Evolutionary conservation across 2,113 vertebrate species (phyloP), one percentile per base, ranked within the genome.

Genomic region (Rhizomys pruinosus): DNA sequence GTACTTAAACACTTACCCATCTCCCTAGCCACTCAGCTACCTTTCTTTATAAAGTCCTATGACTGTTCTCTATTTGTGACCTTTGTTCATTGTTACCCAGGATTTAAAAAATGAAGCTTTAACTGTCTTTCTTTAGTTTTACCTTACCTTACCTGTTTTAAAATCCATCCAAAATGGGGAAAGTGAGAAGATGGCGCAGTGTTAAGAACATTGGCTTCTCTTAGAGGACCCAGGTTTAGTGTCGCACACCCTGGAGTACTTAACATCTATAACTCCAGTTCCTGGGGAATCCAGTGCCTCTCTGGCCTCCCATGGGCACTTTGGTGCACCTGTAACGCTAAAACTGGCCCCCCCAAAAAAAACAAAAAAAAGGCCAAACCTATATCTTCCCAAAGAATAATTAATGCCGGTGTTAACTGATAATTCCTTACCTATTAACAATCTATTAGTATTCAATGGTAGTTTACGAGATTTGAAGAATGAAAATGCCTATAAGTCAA

Each of bases 401-500:
- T n/a, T n/a, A n/a, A 68, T 94, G 32, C 20, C 80, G 47, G n/a
- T n/a, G 9, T 37, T 90, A 55, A 76, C 22, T 74, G 29, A 7
- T 81, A 78, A 73, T 47, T 19, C 55, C 25, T 52, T 64, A 57
- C 23, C 42, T 92, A 37, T 69, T 80, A 76, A 32, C 37, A 34
- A 78, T 92, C 87, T 91, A 82, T 85, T 95, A 78, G 39, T 39
- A 69, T 29, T 77, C 47, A 89, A 1, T 88, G 68, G 3, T 76
- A 68, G n/a, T 81, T 92, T 91, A 90, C 47, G 90, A 63, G 15
- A 74, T 85, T 92, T 89, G 61, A n/a, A 42, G 42, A 81, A 91
- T 92, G 71, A 87, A 96, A 93, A 81, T 90, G 59, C 34, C 17
- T 2, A 63, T 74, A n/a, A 92, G 23, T 89, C 42, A n/a, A 89